Evolutionary conservation across 2,888 invertebrate species (phyloP), one percentile per base, ranked within the genome.

Genomic region (Digitonthophagus gazella): DNA sequence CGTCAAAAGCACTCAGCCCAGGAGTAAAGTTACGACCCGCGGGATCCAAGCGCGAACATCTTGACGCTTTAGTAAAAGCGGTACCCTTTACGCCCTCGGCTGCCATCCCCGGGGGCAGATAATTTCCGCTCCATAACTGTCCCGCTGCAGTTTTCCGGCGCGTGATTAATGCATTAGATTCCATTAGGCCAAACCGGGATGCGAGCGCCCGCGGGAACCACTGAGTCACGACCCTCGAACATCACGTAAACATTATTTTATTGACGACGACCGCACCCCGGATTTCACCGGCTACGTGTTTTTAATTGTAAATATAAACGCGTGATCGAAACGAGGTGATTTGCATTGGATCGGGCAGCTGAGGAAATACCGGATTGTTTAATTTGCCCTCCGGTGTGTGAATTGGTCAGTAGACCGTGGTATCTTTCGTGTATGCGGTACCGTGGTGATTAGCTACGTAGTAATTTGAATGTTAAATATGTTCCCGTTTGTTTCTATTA

Each of bases 81-180:
- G 28, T 8, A 44, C 28, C 28, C 28, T 44, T 44, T 18, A 61
- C 61, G 20, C 14, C 61, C 18, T 16, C 61, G 19, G 61, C 18
- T n/a, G 18, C 5, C 4, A 61, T 61, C 81, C 82, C 81, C 78
- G 76, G 80, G 81, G 82, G 80, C 80, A 80, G 80, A 81, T 81
- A 81, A 82, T 82, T 82, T 81, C 82, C 82, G 81, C 80, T 80
- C 81, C 80, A 80, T 80, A 81, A 81, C 80, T 77, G 78, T 75
- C 74, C 75, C 72, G 75, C 74, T 74, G 75, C 71, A 72, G 61
- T 76, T 77, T 71, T 73, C 74, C 75, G 74, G 72, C 72, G 73
- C 76, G 80, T 81, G 81, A 82, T 82, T 82, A 81, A 82, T 82
- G 80, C 78, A 76, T 77, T 76, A 78, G 79, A 81, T 81, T 82